Percentiles rank a stretch among this genome's conserved stretches.
Evolutionary conservation across 2,888 invertebrate species (phyloP).

Genomic region (Nephrotoma appendiculata): DNA sequence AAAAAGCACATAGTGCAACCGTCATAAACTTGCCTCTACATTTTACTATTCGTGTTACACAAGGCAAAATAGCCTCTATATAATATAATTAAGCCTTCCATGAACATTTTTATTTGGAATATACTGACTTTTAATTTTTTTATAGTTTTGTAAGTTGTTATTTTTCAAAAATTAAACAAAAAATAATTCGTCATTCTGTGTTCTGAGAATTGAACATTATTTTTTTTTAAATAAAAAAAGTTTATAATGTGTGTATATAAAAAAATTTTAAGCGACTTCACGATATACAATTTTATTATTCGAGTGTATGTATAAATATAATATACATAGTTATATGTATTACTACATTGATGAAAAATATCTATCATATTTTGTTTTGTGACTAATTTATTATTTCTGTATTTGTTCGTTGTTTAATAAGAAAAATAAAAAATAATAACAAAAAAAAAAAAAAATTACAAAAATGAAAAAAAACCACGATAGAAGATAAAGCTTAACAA

Average conservation of each 20-base stretch:
- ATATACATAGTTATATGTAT: neutral
- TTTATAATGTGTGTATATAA: neutral
- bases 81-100: neutral
- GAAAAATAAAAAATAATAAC: neutral
- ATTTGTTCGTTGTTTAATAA: neutral
- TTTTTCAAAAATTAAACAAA: neutral
- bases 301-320: neutral
- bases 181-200: neutral
- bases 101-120: neutral
- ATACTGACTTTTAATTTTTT: neutral
- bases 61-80: neutral
- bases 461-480: neutral
- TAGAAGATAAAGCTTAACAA: neutral
- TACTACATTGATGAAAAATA: neutral
- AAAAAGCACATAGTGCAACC: neutral
- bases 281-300: neutral
- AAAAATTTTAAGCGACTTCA: neutral
- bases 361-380: neutral
- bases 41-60: neutral
- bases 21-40: neutral
- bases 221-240: neutral
- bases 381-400: neutral
- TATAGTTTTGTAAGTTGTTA: neutral
- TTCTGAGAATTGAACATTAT: neutral
- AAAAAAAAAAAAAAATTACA: neutral